These are phyloP conservation scores for Pardosa pseudoannulata DNA, from an alignment of 2,888 invertebrate genomes.

Conservation along the genomic window DNA sequence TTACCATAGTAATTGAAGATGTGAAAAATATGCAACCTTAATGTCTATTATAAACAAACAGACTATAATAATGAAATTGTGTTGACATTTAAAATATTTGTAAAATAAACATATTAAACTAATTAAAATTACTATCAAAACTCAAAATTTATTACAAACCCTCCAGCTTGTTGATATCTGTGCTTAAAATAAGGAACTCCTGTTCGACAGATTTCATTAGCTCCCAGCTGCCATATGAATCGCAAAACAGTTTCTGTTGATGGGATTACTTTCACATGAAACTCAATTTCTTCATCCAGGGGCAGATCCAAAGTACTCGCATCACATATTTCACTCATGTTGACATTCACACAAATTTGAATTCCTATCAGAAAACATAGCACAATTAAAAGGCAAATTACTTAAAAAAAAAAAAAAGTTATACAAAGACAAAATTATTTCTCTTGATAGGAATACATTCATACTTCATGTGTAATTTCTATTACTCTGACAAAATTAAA, in stretches of 20 bases:
- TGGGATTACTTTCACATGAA: constrained; percentile 47
- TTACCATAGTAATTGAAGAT: too few relatives aligned
- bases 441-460: too few relatives aligned
- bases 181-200: constrained; percentile 30
- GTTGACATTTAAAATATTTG: too few relatives aligned
- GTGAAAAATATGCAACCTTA: too few relatives aligned
- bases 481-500: not conserved
- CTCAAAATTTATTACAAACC: constrained; percentile 28
- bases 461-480: not conserved
- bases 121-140: too few relatives aligned
- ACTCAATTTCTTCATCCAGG: constrained; percentile 43
- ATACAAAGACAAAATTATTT: not conserved
- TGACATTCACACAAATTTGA: constrained; percentile 30
- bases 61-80: too few relatives aligned
- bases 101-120: too few relatives aligned
- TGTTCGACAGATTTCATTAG: constrained; percentile 36
- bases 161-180: constrained; percentile 57
- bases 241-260: constrained; percentile 45
- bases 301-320: constrained; percentile 37
- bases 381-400: not conserved
- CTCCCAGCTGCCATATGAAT: constrained; percentile 62
- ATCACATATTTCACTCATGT: constrained; percentile 24
- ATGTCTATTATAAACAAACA: too few relatives aligned
- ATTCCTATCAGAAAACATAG: constrained; percentile 30
- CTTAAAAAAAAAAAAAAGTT: not conserved